phyloP scores from a whole-genome alignment of 2,888 invertebrate species.

The Cephonodes hylas region DNA sequence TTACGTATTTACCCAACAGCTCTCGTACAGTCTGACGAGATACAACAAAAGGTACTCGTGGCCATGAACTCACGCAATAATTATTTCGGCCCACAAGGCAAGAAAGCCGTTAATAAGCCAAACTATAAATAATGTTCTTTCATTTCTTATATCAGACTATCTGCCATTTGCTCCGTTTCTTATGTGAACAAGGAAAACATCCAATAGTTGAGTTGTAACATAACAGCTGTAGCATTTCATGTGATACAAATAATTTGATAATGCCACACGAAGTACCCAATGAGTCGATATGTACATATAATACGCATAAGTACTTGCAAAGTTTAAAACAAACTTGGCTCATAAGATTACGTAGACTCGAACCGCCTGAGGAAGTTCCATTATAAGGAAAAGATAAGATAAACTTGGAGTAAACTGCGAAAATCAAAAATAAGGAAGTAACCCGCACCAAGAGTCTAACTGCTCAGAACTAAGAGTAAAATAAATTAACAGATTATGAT shows the following conservation, averaged over 20 bases:
- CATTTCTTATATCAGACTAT: slow-evolving; percentile 15
- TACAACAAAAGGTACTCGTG: neutral
- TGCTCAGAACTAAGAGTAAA: neutral
- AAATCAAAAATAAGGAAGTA: slow-evolving; percentile 7
- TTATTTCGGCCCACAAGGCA: slow-evolving; percentile 10
- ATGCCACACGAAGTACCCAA: neutral
- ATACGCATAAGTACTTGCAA: neutral
- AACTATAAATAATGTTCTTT: slow-evolving; percentile 17
- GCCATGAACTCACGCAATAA: slow-evolving; percentile 10
- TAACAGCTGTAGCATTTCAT: neutral
- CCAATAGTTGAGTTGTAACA: neutral
- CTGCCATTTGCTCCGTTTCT: slow-evolving; percentile 12
- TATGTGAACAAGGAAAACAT: slow-evolving; percentile 8
- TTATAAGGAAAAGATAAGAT: slow-evolving; percentile 16
- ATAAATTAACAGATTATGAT: neutral
- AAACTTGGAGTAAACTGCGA: slow-evolving; percentile 11
- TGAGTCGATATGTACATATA: too few species aligned
- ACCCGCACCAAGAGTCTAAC: neutral
- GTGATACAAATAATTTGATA: neutral
- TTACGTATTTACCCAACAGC: slow-evolving; percentile 1
- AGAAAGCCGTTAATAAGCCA: slow-evolving; percentile 15
- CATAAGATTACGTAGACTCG: slow-evolving; percentile 11
- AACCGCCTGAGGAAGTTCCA: slow-evolving; percentile 10
- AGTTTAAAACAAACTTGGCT: slow-evolving; percentile 13
- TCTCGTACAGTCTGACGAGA: neutral